These are phyloP conservation scores for Otis tarda DNA, from an alignment of 2,113 vertebrate genomes.

Conservation along the genomic window DNA sequence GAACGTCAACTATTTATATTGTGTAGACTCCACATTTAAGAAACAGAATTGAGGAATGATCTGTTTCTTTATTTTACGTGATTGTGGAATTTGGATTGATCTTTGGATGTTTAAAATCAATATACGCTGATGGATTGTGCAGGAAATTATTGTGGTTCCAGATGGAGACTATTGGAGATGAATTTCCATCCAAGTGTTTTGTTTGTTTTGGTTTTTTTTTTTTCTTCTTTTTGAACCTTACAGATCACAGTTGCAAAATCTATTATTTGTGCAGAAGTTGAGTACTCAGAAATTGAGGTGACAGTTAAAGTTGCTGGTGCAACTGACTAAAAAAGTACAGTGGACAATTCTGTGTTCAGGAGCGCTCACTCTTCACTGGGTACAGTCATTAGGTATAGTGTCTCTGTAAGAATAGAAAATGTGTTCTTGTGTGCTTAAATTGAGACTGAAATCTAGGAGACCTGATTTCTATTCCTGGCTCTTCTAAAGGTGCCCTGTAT, in stretches of 20 bases:
- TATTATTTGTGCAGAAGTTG: neutral
- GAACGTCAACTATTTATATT: neutral
- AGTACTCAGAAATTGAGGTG: neutral
- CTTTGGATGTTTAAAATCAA: neutral
- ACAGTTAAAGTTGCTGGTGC: neutral
- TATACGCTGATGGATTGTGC: neutral
- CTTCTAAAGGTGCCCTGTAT: constrained; percentile 27
- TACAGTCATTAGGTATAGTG: neutral
- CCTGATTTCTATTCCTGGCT: constrained; percentile 42
- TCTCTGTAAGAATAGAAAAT: neutral
- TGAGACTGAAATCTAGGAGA: constrained; percentile 37
- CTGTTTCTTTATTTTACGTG: neutral
- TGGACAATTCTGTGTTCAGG: neutral
- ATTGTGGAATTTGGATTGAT: neutral
- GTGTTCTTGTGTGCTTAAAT: neutral
- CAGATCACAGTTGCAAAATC: neutral
- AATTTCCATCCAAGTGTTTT: neutral
- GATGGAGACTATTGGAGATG: neutral
- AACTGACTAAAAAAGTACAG: neutral
- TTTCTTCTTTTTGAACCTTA: neutral
- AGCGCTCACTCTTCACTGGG: neutral
- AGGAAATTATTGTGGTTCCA: neutral
- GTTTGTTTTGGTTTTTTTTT: neutral
- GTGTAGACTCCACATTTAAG: neutral
- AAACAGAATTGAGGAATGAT: neutral